A percentile compares a stretch with the other conserved stretches of the same genome.
Conservation (phyloP, 2,888 invertebrate species). For the Achlya flavicornis region DNA sequence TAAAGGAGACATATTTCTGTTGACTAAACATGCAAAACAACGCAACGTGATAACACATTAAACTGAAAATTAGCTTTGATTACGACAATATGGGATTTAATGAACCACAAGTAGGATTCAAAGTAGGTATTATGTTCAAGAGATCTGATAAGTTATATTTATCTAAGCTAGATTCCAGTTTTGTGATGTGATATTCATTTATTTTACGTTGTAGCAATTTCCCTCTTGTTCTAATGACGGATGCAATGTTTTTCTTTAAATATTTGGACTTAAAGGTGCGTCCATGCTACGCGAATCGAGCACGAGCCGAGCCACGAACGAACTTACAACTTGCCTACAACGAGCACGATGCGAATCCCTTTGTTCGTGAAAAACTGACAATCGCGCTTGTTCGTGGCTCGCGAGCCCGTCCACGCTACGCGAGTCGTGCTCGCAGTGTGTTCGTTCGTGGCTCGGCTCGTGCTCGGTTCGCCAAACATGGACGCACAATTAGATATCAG, state of each 20-base stretch:
- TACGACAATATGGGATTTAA: neutral
- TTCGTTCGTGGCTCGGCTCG: too few relatives aligned
- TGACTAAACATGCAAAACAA: neutral
- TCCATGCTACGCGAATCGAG: too few relatives aligned
- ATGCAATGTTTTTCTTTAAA: neutral
- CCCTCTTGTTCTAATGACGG: neutral
- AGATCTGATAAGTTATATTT: neutral
- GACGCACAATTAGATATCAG: too few relatives aligned
- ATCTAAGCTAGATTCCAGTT: neutral
- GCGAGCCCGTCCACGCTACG: too few relatives aligned
- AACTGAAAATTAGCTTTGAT: neutral
- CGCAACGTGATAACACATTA: neutral
- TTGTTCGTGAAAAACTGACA: too few relatives aligned
- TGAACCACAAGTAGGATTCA: neutral
- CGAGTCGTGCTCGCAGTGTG: too few relatives aligned
- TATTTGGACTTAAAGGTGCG: neutral
- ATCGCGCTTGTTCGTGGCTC: too few relatives aligned
- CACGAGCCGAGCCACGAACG: too few relatives aligned
- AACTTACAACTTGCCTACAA: too few relatives aligned
- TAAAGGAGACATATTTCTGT: neutral
- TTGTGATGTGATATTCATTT: neutral
- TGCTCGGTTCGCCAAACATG: too few relatives aligned
- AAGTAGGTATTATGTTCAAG: neutral
- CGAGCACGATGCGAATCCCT: too few relatives aligned
- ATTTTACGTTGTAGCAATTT: neutral